Evolutionary conservation across 2,888 invertebrate species (phyloP), one percentile per base, ranked within the genome.

Genomic region (Andricus quercusramuli): DNA sequence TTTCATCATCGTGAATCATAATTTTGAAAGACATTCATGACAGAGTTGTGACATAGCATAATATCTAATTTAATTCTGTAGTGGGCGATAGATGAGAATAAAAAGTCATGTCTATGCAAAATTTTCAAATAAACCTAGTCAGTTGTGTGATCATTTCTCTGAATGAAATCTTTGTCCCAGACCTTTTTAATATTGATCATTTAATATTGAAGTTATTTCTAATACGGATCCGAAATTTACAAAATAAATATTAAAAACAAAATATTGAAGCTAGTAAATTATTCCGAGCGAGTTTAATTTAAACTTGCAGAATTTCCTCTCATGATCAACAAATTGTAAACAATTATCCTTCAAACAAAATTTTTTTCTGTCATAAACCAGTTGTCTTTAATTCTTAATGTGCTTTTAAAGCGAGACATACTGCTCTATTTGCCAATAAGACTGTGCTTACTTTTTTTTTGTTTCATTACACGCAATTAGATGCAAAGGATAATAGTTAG

Each of bases 401-500:
- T 2, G 32, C 29, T 32, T 64, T 74, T 37, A 32, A 74, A 56
- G 4, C 17, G 25, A 44, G 17, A 29, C 15, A 68, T 15, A 44
- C 15, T 74, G 56, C 32, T 74, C 74, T 74, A 32, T 74, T 74
- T 74, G 56, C 74, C 32, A 74, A 74, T 29, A 32, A 56, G n/a
- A 32, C 11, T 44, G 25, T 25, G n/a, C n/a, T 74, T 51, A 51
- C 2, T 47, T 70, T 59, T 56, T 74, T 70, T 74, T 37, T 74
- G 13, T n/a, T 56, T 32, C 51, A 74, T 59, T 74, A 37, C 32
- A 59, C 56, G 74, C 37, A 74, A 74, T 59, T 74, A 74, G 74
- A 56, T 74, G 74, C 74, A 74, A n/a, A 74, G 59, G 32, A 74
- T 56, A 74, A 74, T 37, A 74, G n/a, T 74, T 74, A 56, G n/a